These are phyloP conservation scores for Parasteatoda tepidariorum DNA, from an alignment of 1,140 invertebrate species.

Conservation along the genomic window DNA sequence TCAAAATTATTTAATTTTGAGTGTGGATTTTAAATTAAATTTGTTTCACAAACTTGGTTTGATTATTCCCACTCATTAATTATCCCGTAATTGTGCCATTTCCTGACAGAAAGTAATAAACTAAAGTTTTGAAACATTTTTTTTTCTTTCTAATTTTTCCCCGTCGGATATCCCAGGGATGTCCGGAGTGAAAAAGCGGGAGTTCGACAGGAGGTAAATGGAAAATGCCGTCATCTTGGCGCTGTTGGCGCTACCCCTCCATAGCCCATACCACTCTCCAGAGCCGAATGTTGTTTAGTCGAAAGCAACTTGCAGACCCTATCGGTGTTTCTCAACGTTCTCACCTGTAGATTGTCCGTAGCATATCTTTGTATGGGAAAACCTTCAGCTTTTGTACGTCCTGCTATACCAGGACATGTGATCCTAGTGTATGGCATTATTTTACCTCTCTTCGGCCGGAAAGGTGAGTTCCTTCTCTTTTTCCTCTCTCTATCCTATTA, in stretches of 20 bases:
- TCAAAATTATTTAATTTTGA: too few relatives aligned
- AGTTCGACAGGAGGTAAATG: neutral
- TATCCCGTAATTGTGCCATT: too few relatives aligned
- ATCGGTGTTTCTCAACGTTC: constrained; percentile 17
- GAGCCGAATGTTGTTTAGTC: constrained; percentile 24
- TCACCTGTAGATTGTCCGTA: constrained; percentile 39
- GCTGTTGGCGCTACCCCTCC: constrained; percentile 18
- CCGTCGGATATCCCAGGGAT: too few relatives aligned
- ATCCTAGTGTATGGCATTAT: constrained; percentile 59
- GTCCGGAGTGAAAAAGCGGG: neutral
- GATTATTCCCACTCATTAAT: too few relatives aligned
- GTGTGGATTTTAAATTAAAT: too few relatives aligned
- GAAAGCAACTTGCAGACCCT: constrained; percentile 27
- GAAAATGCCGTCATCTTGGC: constrained; percentile 8
- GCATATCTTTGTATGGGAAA: constrained; percentile 11
- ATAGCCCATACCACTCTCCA: neutral
- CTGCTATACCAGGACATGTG: constrained; percentile 52
- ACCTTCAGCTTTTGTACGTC: constrained; percentile 17
- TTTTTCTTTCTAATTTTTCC: too few relatives aligned
- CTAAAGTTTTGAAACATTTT: too few relatives aligned
- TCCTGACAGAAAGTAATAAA: too few relatives aligned
- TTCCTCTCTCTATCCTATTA: neutral
- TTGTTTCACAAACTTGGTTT: too few relatives aligned
- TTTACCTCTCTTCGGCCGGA: constrained; percentile 60
- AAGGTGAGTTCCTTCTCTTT: constrained; percentile 43